Evolutionary conservation across 37 sponge, comb jelly and placozoan genomes (phyloP).

Genomic region (Lycopodina hypogea): DNA sequence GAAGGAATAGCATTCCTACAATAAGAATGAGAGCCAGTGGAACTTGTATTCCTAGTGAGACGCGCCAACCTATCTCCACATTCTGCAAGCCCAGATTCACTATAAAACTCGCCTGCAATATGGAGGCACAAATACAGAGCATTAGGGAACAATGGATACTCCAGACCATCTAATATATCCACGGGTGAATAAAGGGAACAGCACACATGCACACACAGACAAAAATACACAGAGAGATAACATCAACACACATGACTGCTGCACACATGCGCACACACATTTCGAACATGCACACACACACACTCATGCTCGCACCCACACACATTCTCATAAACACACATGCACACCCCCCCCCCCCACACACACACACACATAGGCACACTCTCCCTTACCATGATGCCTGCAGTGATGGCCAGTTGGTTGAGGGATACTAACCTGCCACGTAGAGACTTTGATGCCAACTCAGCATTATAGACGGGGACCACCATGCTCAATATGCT

Average conservation of each 20-base stretch:
- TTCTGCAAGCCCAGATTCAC: constrained; percentile 14
- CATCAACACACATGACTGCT: too few relatives aligned
- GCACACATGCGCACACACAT: too few relatives aligned
- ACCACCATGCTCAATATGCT: constrained; percentile 75
- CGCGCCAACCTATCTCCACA: constrained; percentile 49
- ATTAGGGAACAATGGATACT: not conserved
- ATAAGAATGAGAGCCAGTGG: constrained; percentile 46
- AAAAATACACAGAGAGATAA: too few relatives aligned
- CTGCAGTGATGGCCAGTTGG: constrained; percentile 73
- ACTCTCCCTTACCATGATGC: constrained; percentile 59
- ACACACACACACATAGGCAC: not conserved
- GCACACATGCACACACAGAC: too few relatives aligned
- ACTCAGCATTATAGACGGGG: constrained; percentile 77
- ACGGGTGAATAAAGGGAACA: too few relatives aligned
- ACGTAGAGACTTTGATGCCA: constrained; percentile 46
- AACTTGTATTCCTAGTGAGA: constrained; percentile 62
- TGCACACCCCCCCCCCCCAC: too few relatives aligned
- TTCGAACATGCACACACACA: too few relatives aligned
- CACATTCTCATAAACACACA: too few relatives aligned
- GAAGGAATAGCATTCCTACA: constrained; percentile 65
- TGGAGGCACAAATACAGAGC: not conserved
- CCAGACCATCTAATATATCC: not conserved
- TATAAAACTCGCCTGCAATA: constrained; percentile 58
- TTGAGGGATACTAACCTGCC: constrained; percentile 70
- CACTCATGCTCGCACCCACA: too few relatives aligned